Conservation (phyloP, 2,113 vertebrate species). For the Pantherophis guttatus region DNA sequence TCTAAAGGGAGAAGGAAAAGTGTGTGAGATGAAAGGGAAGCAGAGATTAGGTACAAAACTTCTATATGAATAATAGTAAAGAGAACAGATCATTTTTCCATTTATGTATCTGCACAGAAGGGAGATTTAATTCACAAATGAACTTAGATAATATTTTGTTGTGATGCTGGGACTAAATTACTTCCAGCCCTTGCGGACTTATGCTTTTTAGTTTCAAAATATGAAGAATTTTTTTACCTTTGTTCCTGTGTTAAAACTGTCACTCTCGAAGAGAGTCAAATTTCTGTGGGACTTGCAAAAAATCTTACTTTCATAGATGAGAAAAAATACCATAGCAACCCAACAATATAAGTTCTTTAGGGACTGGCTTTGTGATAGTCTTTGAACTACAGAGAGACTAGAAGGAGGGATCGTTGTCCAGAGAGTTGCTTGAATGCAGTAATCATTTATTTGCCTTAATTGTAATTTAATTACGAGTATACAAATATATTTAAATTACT, state of each 20-base stretch:
- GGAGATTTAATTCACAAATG: conserved; percentile 14
- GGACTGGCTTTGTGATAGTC: conserved; percentile 29
- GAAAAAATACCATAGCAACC: conserved; percentile 39
- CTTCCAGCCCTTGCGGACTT: conserved; percentile 24
- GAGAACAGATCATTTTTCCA: background rate
- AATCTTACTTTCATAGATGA: background rate
- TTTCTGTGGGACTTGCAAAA: conserved; percentile 29
- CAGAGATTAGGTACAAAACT: background rate
- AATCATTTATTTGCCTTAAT: conserved; percentile 61
- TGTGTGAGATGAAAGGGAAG: background rate
- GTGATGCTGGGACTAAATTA: background rate
- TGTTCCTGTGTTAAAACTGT: conserved; percentile 47
- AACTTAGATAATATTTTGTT: conserved; percentile 36
- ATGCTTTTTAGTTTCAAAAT: conserved; percentile 44
- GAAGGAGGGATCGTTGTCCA: conserved; percentile 43
- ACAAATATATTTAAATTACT: conserved; percentile 48
- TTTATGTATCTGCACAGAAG: accelerated
- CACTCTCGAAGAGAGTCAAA: conserved; percentile 15
- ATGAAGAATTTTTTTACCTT: conserved; percentile 7
- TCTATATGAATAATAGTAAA: background rate
- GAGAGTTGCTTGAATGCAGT: conserved; percentile 30
- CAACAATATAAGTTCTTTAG: background rate
- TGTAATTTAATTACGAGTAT: conserved; percentile 64
- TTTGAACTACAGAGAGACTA: conserved; percentile 19
- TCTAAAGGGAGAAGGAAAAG: accelerated